phyloP scores from a whole-genome alignment of 2,113 vertebrate species.

The Lates calcarifer region DNA sequence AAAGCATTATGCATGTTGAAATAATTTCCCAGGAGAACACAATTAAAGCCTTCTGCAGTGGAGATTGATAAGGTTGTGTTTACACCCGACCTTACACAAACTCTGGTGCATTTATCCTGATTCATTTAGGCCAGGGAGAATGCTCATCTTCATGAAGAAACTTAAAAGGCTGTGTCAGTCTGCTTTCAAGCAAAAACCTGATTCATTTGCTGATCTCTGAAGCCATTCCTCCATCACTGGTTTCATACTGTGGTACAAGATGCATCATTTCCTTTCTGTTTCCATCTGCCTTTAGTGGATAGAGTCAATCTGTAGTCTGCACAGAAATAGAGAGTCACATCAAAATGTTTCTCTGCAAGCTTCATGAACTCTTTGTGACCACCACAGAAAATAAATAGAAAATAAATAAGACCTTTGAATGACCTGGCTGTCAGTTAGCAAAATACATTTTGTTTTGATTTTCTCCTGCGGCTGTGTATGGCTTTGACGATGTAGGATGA shows the following conservation, averaged over 20 bases:
- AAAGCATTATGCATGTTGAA: neutral
- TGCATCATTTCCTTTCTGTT: neutral
- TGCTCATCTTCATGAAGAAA: neutral
- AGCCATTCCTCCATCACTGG: neutral
- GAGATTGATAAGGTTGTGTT: neutral
- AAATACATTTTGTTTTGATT: slow-evolving; percentile 15
- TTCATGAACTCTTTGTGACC: slow-evolving; percentile 10
- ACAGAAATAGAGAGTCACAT: neutral
- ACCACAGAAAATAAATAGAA: neutral
- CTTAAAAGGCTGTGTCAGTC: neutral
- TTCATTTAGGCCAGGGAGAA: neutral
- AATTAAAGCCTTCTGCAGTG: neutral
- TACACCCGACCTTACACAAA: neutral
- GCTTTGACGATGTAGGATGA: slow-evolving; percentile 1
- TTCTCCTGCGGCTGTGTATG: neutral
- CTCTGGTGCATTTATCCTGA: neutral
- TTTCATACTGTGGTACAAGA: neutral
- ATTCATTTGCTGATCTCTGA: neutral
- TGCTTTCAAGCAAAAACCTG: neutral
- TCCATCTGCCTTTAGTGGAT: too few species aligned
- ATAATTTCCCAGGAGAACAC: neutral
- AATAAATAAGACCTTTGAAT: slow-evolving; percentile 16
- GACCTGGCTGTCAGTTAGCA: slow-evolving; percentile 13
- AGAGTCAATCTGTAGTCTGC: neutral
- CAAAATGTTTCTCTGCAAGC: slow-evolving; percentile 8